Evolutionary conservation across 1,140 invertebrate species (phyloP), one percentile per base, ranked within the genome.

Genomic region (Drosophila sechellia): DNA sequence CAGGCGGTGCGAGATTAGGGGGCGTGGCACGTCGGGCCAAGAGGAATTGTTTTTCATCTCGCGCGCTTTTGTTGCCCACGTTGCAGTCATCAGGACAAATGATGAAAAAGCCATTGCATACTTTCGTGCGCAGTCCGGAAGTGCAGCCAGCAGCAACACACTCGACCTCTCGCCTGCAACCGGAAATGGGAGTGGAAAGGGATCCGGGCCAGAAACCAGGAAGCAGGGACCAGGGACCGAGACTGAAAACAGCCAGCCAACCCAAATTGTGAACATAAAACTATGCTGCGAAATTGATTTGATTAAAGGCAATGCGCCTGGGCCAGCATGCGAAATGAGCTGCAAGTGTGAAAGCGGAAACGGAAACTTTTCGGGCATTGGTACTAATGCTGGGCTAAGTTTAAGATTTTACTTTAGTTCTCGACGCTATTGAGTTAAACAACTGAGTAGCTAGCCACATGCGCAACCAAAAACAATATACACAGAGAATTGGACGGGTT

Each of bases 201-300:
- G 20, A 60, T 42, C 45, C 15, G 27, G 48, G 10, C 6, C n/a
- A n/a, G 46, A 46, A 37, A 22, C 40, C 55, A 15, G n/a, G 13
- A 13, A n/a, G 5, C 13, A 27, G 46, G 65, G 37, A 17, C 35
- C 31, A 17, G 22, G n/a, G 20, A 17, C 22, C 8, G 22, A 42
- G 54, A 15, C 34, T 42, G 45, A 22, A 35, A 50, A 17, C 15
- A 27, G 31, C 42, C 77, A 77, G 40, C 56, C 78, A 89, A 81
- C 79, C 79, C 83, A 90, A 90, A 90, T 89, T 85, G 87, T 90
- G 80, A 80, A 66, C 87, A 90, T 90, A 90, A 90, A 90, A 90
- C 83, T 90, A 90, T 90, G 87, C 87, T 77, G 63, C 75, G 80
- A 90, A 90, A 90, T 90, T 90, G 87, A 90, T 90, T 90, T 90